Base-by-base conservation (phyloP, 2,888 invertebrate genomes). In the Lithophane ornitopus region DNA sequence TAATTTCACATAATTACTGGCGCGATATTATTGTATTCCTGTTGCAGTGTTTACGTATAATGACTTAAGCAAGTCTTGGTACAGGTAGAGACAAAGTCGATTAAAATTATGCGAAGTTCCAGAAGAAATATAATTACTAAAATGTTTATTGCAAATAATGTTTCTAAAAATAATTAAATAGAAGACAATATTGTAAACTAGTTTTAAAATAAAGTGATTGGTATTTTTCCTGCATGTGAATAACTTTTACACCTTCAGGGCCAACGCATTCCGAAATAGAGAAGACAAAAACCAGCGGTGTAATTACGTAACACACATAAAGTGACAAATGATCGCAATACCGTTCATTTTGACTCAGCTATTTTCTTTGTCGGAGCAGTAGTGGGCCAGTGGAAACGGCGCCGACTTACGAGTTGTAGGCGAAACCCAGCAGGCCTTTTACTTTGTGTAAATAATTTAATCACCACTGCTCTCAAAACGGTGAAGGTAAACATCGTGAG, bases 11-110 rank as follows among this genome's bases (percentile, higher is more conserved):
- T 82, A 80, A 86, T 84, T 82, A 86, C 84, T 73, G 68, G 54
- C 74, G 77, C 86, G 66, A 75, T 76, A 77, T 71, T 85, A 87
- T 83, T 85, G 74, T 85, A 76, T 85, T 85, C 39, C 52, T 82
- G 70, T 72, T 70, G 56, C 44, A 80, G 72, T 79, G 71, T 88
- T 84, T 78, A 73, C 39, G 54, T 87, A 68, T 84, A 85, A 86
- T 88, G 75, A 85, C 87, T 85, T 62, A 82, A 85, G 73, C 65
- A 78, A 85, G 68, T 26, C 70, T 34, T 44, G 44, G 77, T 81
- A 78, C 61, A 49, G 54, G 16, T 14, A 14, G 26, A 44, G 44
- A 78, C 59, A 59, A 69, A 69, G 9, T 14, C 6, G 11, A 1
- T 62, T 22, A 7, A 11, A 34, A 26, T 8, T 34, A 4, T 39